A percentile compares a stretch with the other conserved stretches of the same genome.
phyloP scores from a whole-genome alignment of 2,797 vertebrate species.

The Helicolenus hilgendorfi region DNA sequence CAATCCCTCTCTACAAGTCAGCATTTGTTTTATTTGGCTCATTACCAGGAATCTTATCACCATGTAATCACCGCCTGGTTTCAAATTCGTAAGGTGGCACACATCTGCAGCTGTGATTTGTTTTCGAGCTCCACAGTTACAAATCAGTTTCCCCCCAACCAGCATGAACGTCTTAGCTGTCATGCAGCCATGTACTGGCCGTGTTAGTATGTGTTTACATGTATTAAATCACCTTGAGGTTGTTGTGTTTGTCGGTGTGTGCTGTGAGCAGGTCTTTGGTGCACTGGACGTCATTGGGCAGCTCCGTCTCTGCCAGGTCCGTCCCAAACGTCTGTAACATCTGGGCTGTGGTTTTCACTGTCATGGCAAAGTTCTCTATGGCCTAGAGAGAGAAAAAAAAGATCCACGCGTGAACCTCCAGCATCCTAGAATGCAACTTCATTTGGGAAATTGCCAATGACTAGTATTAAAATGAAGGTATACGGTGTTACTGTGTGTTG shows the following conservation, averaged over 20 bases:
- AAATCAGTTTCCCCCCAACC: background rate
- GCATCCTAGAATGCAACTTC: background rate
- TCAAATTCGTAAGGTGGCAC: background rate
- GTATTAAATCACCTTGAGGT: slow-evolving; percentile 91
- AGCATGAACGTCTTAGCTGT: background rate
- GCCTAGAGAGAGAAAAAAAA: slow-evolving; percentile 85
- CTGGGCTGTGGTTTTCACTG: slow-evolving; percentile 96
- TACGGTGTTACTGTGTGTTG: background rate
- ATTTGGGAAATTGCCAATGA: background rate
- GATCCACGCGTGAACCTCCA: background rate
- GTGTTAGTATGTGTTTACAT: background rate
- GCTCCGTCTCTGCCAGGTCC: slow-evolving; percentile 93
- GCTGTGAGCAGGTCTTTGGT: slow-evolving; percentile 93
- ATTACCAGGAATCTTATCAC: background rate
- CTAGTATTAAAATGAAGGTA: background rate
- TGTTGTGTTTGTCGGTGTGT: slow-evolving; percentile 91
- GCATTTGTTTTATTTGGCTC: background rate
- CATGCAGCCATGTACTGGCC: too few relatives aligned
- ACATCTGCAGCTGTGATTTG: background rate
- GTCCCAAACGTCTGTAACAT: slow-evolving; percentile 95
- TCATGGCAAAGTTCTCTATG: slow-evolving; percentile 97
- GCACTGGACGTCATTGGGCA: slow-evolving; percentile 94
- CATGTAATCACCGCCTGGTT: background rate
- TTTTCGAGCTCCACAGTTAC: background rate
- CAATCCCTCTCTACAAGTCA: background rate